Evolutionary conservation across 1,140 invertebrate species (phyloP).

Genomic region (Caenorhabditis tropicalis): DNA sequence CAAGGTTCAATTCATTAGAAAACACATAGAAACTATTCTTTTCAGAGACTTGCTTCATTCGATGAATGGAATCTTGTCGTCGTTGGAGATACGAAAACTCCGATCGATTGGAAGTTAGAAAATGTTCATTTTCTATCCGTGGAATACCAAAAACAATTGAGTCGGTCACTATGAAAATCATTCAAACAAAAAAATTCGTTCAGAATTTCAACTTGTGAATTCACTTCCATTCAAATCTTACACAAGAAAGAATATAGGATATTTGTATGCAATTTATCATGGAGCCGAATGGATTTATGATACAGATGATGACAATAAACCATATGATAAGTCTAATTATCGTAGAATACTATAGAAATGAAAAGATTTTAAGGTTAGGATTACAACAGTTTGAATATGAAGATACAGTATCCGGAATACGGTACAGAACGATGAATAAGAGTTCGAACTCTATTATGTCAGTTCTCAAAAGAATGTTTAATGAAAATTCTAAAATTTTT

Average conservation of each 20-base stretch:
- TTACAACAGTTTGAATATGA: conserved; percentile 47
- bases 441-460: neutral
- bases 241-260: conserved; percentile 63
- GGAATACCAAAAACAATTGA: conserved; percentile 55
- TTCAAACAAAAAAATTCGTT: neutral
- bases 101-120: conserved; percentile 59
- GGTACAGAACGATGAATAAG: neutral
- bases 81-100: conserved; percentile 68
- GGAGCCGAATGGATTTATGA: conserved; percentile 72
- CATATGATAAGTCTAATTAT: conserved; percentile 17
- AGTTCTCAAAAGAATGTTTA: neutral
- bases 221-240: conserved; percentile 60
- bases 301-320: conserved; percentile 72
- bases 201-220: neutral
- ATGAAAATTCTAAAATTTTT: neutral
- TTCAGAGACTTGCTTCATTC: conserved; percentile 57
- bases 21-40: neutral
- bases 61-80: conserved; percentile 65
- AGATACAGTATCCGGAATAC: conserved; percentile 1
- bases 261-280: conserved; percentile 63
- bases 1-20: neutral
- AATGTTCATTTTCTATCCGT: conserved; percentile 58
- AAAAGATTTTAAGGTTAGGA: neutral
- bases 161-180: neutral
- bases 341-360: too few relatives aligned